phyloP scores from a whole-genome alignment of 1,140 invertebrate genomes.

The Drosophila ogumai region DNA sequence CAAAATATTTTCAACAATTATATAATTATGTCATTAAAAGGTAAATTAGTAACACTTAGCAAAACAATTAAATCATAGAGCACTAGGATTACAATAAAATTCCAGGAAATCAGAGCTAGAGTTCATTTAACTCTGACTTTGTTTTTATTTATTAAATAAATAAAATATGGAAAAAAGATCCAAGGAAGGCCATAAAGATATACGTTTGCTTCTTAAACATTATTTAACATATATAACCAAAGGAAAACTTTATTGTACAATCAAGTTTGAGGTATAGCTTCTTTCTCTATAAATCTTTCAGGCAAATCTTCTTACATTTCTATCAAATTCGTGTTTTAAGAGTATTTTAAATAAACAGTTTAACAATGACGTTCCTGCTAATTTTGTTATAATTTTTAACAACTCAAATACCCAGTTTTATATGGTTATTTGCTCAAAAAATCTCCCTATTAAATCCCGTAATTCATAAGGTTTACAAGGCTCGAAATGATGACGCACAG shows the following conservation, averaged over 20 bases:
- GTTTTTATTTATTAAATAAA: not conserved
- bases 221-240: not conserved
- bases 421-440: conserved; percentile 4
- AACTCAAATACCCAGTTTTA: not conserved
- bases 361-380: not conserved
- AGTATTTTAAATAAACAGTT: not conserved
- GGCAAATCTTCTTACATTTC: not conserved
- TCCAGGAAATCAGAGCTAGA: not conserved
- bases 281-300: not conserved
- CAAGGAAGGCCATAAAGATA: not conserved
- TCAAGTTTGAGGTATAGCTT: no score
- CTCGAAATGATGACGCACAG: conserved; percentile 42
- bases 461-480: conserved; percentile 26
- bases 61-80: not conserved
- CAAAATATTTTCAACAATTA: not conserved
- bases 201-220: not conserved
- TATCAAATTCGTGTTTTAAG: not conserved
- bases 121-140: not conserved
- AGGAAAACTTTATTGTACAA: not conserved
- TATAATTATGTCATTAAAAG: not conserved
- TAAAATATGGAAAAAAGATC: not conserved
- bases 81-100: not conserved
- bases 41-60: not conserved
- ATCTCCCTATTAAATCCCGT: conserved; percentile 11
- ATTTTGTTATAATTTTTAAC: conserved; percentile 8